Conservation (phyloP, 2,797 vertebrate genomes). For the Cheracebus regulus region DNA sequence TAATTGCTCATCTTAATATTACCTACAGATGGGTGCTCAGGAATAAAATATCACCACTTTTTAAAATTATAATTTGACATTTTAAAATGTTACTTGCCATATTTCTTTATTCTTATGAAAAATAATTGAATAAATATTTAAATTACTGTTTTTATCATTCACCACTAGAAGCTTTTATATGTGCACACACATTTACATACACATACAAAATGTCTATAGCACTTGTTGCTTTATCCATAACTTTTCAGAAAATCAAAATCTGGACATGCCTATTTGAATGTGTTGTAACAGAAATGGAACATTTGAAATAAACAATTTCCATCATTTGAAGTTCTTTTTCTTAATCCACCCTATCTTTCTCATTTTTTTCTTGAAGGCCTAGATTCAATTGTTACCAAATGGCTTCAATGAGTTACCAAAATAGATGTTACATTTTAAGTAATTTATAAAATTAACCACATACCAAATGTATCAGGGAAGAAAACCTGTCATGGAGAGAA, state of each 20-base stretch:
- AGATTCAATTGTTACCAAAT: neutral
- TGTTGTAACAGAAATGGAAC: neutral
- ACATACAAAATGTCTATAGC: neutral
- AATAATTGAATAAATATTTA: neutral
- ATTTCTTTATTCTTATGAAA: neutral
- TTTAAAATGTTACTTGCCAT: neutral
- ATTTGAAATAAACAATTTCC: neutral
- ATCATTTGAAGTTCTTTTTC: neutral
- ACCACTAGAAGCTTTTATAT: neutral
- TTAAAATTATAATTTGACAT: neutral
- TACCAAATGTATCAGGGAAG: neutral
- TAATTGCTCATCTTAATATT: neutral
- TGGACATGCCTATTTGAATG: neutral
- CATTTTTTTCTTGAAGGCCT: neutral
- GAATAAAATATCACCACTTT: neutral
- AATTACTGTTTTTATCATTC: neutral
- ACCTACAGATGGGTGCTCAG: neutral
- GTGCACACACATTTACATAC: neutral
- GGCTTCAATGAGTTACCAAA: slow-evolving; percentile 3
- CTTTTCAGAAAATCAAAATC: neutral
- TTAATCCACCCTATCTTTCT: neutral
- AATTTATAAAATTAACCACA: slow-evolving; percentile 44
- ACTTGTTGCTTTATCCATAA: neutral
- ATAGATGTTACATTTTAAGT: slow-evolving; percentile 30
- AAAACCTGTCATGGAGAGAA: slow-evolving; percentile 27